Evolutionary conservation across 2,113 vertebrate genomes (phyloP).

Genomic region (Castor canadensis): DNA sequence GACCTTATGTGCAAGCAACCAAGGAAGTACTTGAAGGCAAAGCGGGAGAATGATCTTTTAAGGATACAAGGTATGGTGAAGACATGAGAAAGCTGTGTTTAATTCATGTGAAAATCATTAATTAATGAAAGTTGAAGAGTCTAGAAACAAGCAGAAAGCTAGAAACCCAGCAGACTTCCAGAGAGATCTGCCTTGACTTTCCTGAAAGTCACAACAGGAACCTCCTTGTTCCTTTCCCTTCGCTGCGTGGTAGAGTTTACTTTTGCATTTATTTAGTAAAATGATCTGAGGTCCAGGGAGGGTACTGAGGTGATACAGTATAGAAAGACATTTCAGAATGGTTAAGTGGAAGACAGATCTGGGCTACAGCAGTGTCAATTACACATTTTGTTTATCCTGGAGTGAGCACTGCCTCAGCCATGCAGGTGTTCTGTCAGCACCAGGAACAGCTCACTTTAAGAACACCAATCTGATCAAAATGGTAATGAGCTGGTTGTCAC

Average conservation of each 20-base stretch:
- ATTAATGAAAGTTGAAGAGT: background rate
- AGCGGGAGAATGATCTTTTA: background rate
- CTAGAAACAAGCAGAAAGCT: background rate
- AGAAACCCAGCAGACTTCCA: background rate
- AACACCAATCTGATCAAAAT: background rate
- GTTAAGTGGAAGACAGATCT: background rate
- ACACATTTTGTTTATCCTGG: background rate
- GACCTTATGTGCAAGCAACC: background rate
- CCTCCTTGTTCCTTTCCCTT: background rate
- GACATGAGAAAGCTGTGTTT: background rate
- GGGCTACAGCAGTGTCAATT: background rate
- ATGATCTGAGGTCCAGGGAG: background rate
- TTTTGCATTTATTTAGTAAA: conserved; percentile 48
- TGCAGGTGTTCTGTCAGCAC: background rate
- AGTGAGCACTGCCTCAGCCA: background rate
- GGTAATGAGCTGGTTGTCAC: background rate
- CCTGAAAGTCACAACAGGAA: background rate
- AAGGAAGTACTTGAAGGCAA: background rate
- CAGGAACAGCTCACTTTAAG: background rate
- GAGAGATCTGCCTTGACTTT: background rate
- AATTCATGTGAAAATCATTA: background rate
- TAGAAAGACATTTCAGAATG: background rate
- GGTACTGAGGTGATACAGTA: background rate
- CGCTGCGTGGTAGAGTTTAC: background rate
- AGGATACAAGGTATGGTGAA: background rate